These are phyloP conservation scores for Drosophila rufa DNA, from an alignment of 1,140 invertebrate species.

Conservation along the genomic window DNA sequence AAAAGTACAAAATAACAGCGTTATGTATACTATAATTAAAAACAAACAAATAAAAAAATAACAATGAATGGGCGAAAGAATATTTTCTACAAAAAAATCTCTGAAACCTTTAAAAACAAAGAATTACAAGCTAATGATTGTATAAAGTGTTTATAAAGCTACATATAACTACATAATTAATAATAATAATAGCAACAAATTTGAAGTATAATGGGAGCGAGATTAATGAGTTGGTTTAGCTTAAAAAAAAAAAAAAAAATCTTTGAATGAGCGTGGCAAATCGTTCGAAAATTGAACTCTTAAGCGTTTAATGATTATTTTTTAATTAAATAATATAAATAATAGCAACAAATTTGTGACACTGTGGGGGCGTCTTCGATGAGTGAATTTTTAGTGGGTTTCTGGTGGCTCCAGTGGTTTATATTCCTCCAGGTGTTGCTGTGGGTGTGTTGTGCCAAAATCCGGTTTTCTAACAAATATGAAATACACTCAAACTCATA, in stretches of 20 bases:
- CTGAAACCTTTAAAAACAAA: not conserved
- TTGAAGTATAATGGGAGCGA: conserved; percentile 8
- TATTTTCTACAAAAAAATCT: not conserved
- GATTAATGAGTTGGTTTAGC: conserved; percentile 7
- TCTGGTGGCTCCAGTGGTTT: conserved; percentile 10
- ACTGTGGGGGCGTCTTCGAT: conserved; percentile 12
- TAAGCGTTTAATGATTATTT: not conserved
- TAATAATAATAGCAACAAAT: conserved; percentile 16
- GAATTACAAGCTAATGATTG: not conserved
- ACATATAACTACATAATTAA: conserved; percentile 5
- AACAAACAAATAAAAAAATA: conserved; percentile 46
- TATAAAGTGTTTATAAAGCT: not conserved
- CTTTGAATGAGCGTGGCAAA: conserved; percentile 4
- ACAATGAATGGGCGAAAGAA: conserved; percentile 29
- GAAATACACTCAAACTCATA: conserved; percentile 17
- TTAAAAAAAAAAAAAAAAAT: not conserved
- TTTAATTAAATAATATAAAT: conserved; percentile 6
- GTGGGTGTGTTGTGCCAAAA: conserved; percentile 29
- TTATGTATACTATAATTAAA: conserved; percentile 45
- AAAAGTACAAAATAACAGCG: conserved; percentile 20
- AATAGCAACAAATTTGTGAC: conserved; percentile 14
- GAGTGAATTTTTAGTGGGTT: conserved; percentile 15
- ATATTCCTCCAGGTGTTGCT: conserved; percentile 10
- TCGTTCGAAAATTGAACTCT: not conserved
- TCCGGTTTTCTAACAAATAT: conserved; percentile 43